Evolutionary conservation across 2,113 vertebrate species (phyloP), one percentile per base, ranked within the genome.

Genomic region (Eupsittula cactorum): DNA sequence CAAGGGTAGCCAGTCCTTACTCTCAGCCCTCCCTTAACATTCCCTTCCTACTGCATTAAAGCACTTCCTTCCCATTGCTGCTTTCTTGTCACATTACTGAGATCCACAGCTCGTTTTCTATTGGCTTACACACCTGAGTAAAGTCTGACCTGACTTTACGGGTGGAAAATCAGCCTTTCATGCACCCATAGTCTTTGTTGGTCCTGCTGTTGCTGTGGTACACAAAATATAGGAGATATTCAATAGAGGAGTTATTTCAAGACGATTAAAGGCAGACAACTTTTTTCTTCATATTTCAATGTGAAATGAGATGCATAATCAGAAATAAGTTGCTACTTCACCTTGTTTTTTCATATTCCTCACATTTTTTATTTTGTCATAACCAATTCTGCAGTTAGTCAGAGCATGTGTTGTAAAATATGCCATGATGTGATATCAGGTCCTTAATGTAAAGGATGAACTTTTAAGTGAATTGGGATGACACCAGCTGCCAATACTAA

Each of bases 241-340:
- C 55, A 23, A 29, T 35, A 33, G 29, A 65, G 67, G 39, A 77
- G 19, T 55, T 68, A 7, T 94, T 96, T 63, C 80, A 47, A 82
- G 55, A 33, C 33, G 49, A 59, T 85, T 87, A 82, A 82, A 64
- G 59, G 47, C 68, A 50, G 41, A 63, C 69, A 79, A 73, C 24
- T 63, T 81, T 77, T 77, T 89, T 74, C 57, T 71, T 84, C 67
- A 17, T 78, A 67, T 90, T 82, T 90, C 60, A 74, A 2, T 81
- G 67, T 93, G 82, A 96, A 74, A 83, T 59, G 49, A 62, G 55
- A 74, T 74, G 31, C 46, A 93, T 88, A 64, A 92, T 90, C 79
- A 92, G 86, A 90, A 93, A 67, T 52, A 82, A 71, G 49, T 80
- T 95, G 52, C 49, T 79, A 20, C 13, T 88, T 69, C 39, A 64